phyloP scores from a whole-genome alignment of 2,113 vertebrate genomes.

The Oncorhynchus tshawytscha region DNA sequence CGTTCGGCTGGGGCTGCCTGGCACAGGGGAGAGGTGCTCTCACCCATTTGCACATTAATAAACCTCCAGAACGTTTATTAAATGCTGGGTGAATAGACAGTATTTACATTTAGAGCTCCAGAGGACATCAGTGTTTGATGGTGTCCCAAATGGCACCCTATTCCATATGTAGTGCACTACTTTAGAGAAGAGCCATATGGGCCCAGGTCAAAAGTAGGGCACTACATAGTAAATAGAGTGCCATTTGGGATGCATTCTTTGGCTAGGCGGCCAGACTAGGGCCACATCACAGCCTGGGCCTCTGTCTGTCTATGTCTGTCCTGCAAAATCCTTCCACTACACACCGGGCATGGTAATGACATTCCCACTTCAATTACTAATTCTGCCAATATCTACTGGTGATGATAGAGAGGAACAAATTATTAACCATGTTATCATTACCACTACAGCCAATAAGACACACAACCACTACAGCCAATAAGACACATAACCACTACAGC shows the following conservation, averaged over 20 bases:
- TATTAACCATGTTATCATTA: constrained; percentile 66
- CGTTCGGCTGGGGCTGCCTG: constrained; percentile 2
- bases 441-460: constrained; percentile 30
- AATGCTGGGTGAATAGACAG: constrained; percentile 68
- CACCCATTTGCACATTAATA: constrained; percentile 78
- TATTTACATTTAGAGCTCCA: constrained; percentile 70
- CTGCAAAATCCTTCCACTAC: constrained; percentile 61
- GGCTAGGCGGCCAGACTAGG: constrained; percentile 6
- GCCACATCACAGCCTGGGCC: constrained; percentile 49
- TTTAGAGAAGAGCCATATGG: no score
- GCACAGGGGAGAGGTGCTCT: constrained; percentile 47
- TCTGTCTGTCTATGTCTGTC: constrained; percentile 21
- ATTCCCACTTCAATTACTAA: constrained; percentile 68
- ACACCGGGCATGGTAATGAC: constrained; percentile 62
- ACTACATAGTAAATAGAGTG: no score
- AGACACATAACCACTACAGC: constrained; percentile 19
- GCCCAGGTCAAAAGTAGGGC: no score
- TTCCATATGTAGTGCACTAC: no score
- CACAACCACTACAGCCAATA: constrained; percentile 22
- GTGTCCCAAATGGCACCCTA: no score
- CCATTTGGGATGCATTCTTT: no score
- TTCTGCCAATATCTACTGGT: constrained; percentile 58
- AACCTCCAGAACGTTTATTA: constrained; percentile 75
- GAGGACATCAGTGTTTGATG: constrained; percentile 56
- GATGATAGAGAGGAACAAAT: constrained; percentile 68